A percentile compares a stretch with the other conserved stretches of the same genome.
Evolutionary conservation across 2,888 invertebrate species (phyloP).

Genomic region (Osedax frankpressi): DNA sequence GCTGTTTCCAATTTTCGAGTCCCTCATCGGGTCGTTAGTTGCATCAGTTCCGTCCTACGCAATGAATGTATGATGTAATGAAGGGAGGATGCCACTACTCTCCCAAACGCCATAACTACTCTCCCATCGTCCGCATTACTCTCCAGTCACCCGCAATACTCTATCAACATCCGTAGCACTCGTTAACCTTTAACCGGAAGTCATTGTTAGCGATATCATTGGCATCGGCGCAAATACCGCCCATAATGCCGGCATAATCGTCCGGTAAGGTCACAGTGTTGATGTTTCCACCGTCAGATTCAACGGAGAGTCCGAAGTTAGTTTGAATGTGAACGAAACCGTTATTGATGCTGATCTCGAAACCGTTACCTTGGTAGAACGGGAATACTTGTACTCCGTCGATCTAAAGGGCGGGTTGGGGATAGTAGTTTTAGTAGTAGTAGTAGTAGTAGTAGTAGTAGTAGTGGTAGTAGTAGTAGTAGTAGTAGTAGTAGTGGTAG

Average conservation of each 20-base stretch:
- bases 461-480: not conserved
- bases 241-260: not conserved
- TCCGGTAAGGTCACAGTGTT: constrained; percentile 8
- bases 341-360: constrained; percentile 8
- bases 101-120: too few relatives aligned
- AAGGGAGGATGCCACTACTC: too few relatives aligned
- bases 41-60: not conserved
- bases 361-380: not conserved
- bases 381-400: constrained; percentile 5
- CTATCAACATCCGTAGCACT: too few relatives aligned
- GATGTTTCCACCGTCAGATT: constrained; percentile 9
- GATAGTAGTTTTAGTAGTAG: not conserved
- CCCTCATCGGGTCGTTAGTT: not conserved
- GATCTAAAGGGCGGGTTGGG: not conserved
- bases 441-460: not conserved
- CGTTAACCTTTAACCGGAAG: not conserved
- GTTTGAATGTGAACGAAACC: constrained; percentile 11
- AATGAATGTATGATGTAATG: too few relatives aligned
- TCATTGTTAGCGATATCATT: constrained; percentile 1
- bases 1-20: not conserved
- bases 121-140: too few relatives aligned
- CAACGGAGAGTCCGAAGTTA: constrained; percentile 11
- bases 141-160: too few relatives aligned
- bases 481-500: constrained; percentile 14
- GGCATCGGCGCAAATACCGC: constrained; percentile 13